Base-by-base conservation (phyloP, 2,113 vertebrate genomes). In the Boleophthalmus pectinirostris region DNA sequence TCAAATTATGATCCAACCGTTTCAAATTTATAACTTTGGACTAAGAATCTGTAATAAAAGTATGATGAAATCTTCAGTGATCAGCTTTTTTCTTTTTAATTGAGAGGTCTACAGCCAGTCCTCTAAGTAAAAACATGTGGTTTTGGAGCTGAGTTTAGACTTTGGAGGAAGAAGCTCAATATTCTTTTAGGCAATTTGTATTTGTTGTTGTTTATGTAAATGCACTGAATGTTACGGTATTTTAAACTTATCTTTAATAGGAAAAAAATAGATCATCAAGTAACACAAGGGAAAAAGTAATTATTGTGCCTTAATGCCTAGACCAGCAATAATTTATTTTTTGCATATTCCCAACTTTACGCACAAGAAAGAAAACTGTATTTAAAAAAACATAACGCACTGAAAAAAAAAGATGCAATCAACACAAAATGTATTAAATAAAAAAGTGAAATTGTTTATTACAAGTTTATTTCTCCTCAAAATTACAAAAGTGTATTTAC, bases 371-470 rank as follows among this genome's bases (percentile, higher is more conserved):
- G 20, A 16, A 51, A 49, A 49, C 16, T 49, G 18, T 49, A 74
- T 77, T 57, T 46, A 66, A 54, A 21, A 57, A 21, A 35, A 81
- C 57, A 78, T 46, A 60, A 73, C 69, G 67, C 33, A 35, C 5
- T 43, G 38, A 43, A 47, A 82, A 43, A 47, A 82, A 49, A 79
- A 53, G 72, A 74, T 88, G 43, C 1, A 18, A 72, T 54, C 73
- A 75, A 89, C 72, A 79, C 85, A 72, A 80, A 89, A 90, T 69
- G 81, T 87, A 88, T 92, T 92, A 93, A 92, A 92, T 91, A 90
- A 60, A 85, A 86, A 72, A 79, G 82, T 46, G 82, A 77, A 84
- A 71, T 29, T 4, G 66, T 87, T 86, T 87, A 54, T 79, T 87
- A 85, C 79, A 86, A 35, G 78, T 83, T 74, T 73, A 0, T 33